phyloP scores from a whole-genome alignment of 2,113 vertebrate genomes.

The Dromas ardeola region DNA sequence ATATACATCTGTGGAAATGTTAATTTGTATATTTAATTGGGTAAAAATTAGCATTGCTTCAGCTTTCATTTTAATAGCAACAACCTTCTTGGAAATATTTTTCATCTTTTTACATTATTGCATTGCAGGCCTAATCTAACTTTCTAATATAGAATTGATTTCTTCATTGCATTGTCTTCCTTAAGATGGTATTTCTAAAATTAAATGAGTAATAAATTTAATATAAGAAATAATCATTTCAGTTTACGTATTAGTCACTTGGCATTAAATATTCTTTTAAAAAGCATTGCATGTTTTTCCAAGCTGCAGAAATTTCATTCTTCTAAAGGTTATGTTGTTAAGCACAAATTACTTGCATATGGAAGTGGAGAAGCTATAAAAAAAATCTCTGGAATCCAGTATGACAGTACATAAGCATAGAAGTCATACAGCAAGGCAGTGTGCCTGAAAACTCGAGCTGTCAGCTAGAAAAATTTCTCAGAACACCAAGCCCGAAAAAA shows the following conservation, averaged over 20 bases:
- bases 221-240: not conserved
- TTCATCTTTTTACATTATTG: not conserved
- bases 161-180: not conserved
- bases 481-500: not conserved
- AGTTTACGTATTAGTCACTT: not conserved
- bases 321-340: not conserved
- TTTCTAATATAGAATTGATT: not conserved
- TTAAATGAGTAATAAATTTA: not conserved
- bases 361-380: not conserved
- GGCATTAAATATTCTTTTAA: not conserved
- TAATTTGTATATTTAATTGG: not conserved
- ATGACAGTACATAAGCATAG: not conserved
- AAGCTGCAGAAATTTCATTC: not conserved
- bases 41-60: not conserved
- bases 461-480: not conserved
- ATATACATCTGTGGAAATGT: not conserved
- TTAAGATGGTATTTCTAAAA: not conserved
- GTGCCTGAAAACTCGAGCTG: conserved; percentile 2
- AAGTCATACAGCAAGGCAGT: not conserved
- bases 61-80: not conserved
- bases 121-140: not conserved
- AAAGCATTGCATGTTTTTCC: not conserved
- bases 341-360: not conserved
- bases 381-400: not conserved
- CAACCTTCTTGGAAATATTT: not conserved